Conservation (phyloP, 2,888 invertebrate species). For the Seira ritae region DNA sequence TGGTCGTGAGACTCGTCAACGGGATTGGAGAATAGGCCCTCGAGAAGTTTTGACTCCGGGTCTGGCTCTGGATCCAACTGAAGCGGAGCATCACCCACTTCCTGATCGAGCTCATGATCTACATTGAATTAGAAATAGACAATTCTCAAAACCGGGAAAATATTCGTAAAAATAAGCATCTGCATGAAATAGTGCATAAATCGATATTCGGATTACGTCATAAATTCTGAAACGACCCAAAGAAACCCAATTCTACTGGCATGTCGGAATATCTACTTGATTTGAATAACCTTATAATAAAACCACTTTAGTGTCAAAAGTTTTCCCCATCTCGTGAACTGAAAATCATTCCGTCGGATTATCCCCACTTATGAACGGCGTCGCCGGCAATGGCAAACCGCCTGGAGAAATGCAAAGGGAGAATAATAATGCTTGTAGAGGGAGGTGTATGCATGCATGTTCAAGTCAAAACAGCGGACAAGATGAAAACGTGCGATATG, state of each 20-base stretch:
- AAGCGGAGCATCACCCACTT: constrained; percentile 57
- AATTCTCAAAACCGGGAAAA: too few relatives aligned
- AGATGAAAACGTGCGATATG: constrained; percentile 12
- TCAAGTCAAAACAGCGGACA: not conserved
- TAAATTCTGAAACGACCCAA: too few relatives aligned
- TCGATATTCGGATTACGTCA: not conserved
- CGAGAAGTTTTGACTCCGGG: constrained; percentile 60
- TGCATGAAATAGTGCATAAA: too few relatives aligned
- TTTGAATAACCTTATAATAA: too few relatives aligned
- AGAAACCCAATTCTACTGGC: too few relatives aligned
- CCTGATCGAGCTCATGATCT: constrained; percentile 59
- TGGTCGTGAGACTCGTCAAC: constrained; percentile 29
- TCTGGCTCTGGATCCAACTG: constrained; percentile 49
- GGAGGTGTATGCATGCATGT: not conserved
- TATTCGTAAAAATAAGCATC: too few relatives aligned
- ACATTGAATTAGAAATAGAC: not conserved
- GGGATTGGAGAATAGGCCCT: constrained; percentile 44
- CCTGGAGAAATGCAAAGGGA: constrained; percentile 10
- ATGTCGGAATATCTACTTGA: too few relatives aligned
- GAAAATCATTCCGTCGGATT: not conserved
- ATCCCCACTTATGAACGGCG: constrained; percentile 1
- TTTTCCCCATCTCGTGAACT: not conserved
- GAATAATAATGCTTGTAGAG: not conserved
- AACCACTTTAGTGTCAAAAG: too few relatives aligned
- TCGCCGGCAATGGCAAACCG: not conserved